These are phyloP conservation scores for Meriones psammophilus DNA, from an alignment of 2,797 vertebrate species.

Conservation along the genomic window DNA sequence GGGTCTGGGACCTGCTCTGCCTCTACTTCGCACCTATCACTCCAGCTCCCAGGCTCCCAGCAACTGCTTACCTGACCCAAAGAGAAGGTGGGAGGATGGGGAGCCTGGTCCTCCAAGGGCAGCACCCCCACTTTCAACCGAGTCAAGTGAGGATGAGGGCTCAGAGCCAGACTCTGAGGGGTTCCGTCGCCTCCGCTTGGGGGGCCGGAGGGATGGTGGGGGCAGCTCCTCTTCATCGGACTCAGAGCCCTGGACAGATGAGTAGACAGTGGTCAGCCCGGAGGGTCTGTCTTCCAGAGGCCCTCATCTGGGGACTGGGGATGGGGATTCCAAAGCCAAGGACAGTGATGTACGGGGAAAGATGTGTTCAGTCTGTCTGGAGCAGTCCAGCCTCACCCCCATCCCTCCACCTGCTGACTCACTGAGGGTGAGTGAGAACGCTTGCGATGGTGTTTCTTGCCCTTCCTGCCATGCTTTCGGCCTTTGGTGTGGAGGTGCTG, in stretches of 20 bases:
- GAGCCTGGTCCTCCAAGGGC: conserved; percentile 63
- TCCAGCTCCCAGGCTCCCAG: neutral
- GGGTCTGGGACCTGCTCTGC: neutral
- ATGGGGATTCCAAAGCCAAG: conserved; percentile 38
- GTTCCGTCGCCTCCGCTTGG: conserved; percentile 86
- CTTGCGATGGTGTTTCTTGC: conserved; percentile 89
- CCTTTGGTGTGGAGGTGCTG: conserved; percentile 88
- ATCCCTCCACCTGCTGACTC: conserved; percentile 68
- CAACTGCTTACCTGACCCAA: conserved; percentile 77
- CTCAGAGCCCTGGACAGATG: conserved; percentile 85
- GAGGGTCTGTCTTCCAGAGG: conserved; percentile 22
- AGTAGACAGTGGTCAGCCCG: neutral
- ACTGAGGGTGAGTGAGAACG: conserved; percentile 87
- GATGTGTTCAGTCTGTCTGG: neutral
- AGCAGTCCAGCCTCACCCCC: neutral
- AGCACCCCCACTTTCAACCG: conserved; percentile 83
- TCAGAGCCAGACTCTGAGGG: conserved; percentile 88
- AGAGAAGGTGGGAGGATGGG: conserved; percentile 76
- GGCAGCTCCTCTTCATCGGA: conserved; percentile 86
- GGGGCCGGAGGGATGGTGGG: conserved; percentile 83
- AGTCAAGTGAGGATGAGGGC: conserved; percentile 87
- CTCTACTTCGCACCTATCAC: neutral
- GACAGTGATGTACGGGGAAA: neutral
- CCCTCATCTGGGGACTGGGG: neutral
- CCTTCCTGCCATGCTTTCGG: conserved; percentile 87